These are phyloP conservation scores for Indri indri DNA, from an alignment of 2,113 vertebrate species.

Conservation along the genomic window DNA sequence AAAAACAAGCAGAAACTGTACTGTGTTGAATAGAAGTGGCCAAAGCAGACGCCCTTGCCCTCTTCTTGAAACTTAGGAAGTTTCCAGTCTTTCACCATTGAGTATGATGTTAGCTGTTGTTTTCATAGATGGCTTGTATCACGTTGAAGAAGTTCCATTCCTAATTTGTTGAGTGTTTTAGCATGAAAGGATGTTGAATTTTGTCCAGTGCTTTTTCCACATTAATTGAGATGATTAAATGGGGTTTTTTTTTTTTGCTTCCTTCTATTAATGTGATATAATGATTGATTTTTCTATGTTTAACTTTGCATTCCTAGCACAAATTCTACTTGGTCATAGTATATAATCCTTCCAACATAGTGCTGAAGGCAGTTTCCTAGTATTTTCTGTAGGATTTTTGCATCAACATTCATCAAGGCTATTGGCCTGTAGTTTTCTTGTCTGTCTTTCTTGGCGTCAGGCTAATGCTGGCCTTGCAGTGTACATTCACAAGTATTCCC, in stretches of 20 bases:
- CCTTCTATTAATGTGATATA: not conserved
- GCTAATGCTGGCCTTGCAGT: not conserved
- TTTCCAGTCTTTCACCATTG: not conserved
- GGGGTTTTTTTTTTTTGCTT: not conserved
- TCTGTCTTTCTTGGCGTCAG: not conserved
- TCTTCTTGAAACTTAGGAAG: not conserved
- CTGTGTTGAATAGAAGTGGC: not conserved
- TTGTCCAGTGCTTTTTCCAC: not conserved
- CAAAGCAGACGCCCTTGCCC: not conserved
- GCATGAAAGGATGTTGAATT: not conserved
- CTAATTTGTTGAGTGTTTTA: not conserved
- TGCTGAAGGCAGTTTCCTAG: not conserved
- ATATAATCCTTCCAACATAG: not conserved
- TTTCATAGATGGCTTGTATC: not conserved
- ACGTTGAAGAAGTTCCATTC: not conserved
- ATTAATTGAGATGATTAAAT: not conserved
- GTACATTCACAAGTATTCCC: not conserved
- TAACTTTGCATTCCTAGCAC: not conserved
- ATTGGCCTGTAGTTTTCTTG: not conserved
- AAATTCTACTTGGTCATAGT: not conserved
- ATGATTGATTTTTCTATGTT: not conserved
- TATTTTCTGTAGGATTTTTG: not conserved
- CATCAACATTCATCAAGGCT: not conserved
- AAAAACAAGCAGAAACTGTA: not conserved
- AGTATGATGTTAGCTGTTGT: not conserved